Evolutionary conservation across 2,797 vertebrate genomes (phyloP).

Genomic region (Pempheris klunzingeri): DNA sequence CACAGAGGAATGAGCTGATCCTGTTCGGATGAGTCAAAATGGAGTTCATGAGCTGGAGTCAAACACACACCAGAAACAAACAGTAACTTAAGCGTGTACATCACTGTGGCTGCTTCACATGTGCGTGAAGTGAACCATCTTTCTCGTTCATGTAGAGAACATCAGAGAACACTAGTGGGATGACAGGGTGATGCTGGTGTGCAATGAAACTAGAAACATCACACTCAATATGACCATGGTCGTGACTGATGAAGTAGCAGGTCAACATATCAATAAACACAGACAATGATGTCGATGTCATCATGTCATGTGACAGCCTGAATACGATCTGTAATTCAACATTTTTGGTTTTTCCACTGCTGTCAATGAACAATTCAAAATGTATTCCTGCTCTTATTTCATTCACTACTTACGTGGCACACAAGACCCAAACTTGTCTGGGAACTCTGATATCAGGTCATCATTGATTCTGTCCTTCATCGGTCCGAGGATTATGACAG

Average conservation of each 20-base stretch:
- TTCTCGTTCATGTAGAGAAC: too few species aligned
- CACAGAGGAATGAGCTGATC: background rate
- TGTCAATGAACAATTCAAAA: background rate
- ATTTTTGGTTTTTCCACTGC: background rate
- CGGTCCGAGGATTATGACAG: conserved; percentile 96
- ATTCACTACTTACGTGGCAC: conserved; percentile 93
- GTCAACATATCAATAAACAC: conserved; percentile 3
- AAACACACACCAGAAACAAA: background rate
- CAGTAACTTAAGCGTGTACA: background rate
- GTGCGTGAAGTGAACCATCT: too few species aligned
- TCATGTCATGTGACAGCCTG: background rate
- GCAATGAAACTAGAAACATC: background rate
- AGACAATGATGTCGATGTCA: background rate
- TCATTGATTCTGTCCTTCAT: conserved; percentile 99
- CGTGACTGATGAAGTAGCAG: background rate
- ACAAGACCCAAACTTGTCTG: conserved; percentile 98
- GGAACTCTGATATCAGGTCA: conserved; percentile 98
- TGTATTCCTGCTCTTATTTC: background rate
- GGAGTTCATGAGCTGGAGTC: background rate
- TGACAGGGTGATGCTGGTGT: background rate
- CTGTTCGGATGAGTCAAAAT: conserved; percentile 3
- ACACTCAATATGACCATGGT: background rate
- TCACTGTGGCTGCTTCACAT: background rate
- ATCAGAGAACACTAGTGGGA: background rate
- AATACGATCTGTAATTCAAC: background rate